Percentiles rank a stretch among this genome's conserved stretches.
Conservation (phyloP, 1,140 invertebrate species). For the Magallana ariakensis region DNA sequence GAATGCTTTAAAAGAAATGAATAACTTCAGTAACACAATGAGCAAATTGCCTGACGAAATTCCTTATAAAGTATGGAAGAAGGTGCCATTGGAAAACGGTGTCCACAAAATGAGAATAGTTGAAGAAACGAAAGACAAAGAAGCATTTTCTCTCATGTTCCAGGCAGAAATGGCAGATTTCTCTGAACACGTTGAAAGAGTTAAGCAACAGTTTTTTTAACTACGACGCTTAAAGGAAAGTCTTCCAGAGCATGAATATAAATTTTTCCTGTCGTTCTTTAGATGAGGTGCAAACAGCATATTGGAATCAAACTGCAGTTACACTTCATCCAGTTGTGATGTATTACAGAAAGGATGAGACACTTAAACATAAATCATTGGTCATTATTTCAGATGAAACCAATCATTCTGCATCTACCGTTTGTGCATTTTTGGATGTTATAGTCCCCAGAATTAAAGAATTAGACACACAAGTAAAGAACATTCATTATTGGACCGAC, state of each 20-base stretch:
- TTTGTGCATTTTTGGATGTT: conserved; percentile 36
- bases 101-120: conserved; percentile 34
- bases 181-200: conserved; percentile 8
- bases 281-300: conserved; percentile 42
- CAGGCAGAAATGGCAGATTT: neutral
- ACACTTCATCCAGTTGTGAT: conserved; percentile 58
- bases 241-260: conserved; percentile 20
- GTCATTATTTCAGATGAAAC: conserved; percentile 27
- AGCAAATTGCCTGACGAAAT: neutral
- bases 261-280: conserved; percentile 39
- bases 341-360: conserved; percentile 24
- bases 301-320: conserved; percentile 32
- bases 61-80: conserved; percentile 43
- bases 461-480: conserved; percentile 28
- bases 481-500: conserved; percentile 63
- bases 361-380: conserved; percentile 34
- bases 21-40: neutral
- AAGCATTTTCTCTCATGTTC: neutral
- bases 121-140: neutral
- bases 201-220: conserved; percentile 40
- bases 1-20: neutral
- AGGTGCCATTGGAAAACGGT: conserved; percentile 4
- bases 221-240: conserved; percentile 22
- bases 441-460: neutral
- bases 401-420: conserved; percentile 32